A percentile compares a stretch with the other conserved stretches of the same genome.
Conservation (phyloP, 2,797 vertebrate genomes). For the Periophthalmus magnuspinnatus region DNA sequence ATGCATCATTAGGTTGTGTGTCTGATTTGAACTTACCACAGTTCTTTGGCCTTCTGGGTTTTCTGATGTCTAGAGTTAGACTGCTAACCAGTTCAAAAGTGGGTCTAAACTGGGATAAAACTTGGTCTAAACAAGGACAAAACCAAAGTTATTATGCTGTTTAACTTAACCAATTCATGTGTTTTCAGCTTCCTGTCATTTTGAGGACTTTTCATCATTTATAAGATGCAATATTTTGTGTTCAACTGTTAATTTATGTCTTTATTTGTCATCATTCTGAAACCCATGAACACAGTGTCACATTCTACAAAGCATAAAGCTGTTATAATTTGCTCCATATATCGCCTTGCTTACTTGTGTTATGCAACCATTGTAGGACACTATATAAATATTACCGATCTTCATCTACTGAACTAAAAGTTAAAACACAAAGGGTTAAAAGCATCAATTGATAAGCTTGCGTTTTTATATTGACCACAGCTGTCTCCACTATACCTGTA, state of each 20-base stretch:
- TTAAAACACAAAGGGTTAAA: not conserved
- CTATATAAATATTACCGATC: not conserved
- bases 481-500: conserved; percentile 7
- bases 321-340: not conserved
- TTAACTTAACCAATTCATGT: too few relatives aligned
- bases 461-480: not conserved
- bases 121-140: not conserved
- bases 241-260: too few relatives aligned
- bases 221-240: too few relatives aligned
- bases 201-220: too few relatives aligned
- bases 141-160: not conserved
- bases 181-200: too few relatives aligned
- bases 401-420: not conserved
- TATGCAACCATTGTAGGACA: not conserved
- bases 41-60: not conserved
- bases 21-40: not conserved
- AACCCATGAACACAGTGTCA: too few relatives aligned
- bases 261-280: too few relatives aligned
- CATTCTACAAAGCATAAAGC: too few relatives aligned
- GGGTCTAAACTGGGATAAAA: not conserved
- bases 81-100: not conserved
- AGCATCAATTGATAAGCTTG: not conserved
- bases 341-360: not conserved
- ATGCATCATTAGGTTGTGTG: too few relatives aligned
- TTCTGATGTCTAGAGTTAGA: not conserved